Conservation (phyloP, 2,797 vertebrate genomes). For the Amazonetta brasiliensis region DNA sequence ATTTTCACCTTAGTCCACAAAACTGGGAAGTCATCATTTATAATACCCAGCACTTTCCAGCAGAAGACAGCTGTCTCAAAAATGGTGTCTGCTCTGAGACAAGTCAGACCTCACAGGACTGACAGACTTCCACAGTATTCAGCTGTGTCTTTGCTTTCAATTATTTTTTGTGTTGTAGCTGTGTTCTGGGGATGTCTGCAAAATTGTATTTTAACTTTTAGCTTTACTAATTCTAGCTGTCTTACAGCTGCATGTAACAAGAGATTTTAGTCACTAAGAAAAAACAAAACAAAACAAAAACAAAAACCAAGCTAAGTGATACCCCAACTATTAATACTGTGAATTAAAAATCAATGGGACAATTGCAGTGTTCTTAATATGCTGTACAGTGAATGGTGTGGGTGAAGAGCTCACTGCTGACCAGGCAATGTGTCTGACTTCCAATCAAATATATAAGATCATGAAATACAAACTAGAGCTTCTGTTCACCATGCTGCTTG, state of each 20-base stretch:
- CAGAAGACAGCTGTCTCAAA: not conserved
- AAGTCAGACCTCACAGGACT: not conserved
- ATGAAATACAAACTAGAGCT: not conserved
- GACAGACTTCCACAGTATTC: not conserved
- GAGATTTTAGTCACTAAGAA: not conserved
- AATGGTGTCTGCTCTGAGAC: not conserved
- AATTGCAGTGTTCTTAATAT: not conserved
- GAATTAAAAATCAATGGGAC: not conserved
- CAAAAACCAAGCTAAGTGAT: conserved; percentile 22
- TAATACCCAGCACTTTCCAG: not conserved
- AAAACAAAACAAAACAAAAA: not conserved
- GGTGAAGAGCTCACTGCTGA: conserved; percentile 17
- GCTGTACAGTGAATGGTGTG: not conserved
- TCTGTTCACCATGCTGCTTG: conserved; percentile 31
- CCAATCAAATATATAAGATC: not conserved
- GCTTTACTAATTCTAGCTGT: not conserved
- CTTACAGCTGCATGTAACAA: not conserved
- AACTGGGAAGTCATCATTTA: not conserved
- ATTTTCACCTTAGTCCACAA: not conserved
- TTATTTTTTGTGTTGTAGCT: not conserved
- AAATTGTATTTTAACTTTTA: not conserved
- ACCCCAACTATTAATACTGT: not conserved
- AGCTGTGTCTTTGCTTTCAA: not conserved
- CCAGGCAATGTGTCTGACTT: not conserved
- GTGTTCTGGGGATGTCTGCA: not conserved